Evolutionary conservation across 2,113 vertebrate genomes (phyloP).

Genomic region (Mellivora capensis): DNA sequence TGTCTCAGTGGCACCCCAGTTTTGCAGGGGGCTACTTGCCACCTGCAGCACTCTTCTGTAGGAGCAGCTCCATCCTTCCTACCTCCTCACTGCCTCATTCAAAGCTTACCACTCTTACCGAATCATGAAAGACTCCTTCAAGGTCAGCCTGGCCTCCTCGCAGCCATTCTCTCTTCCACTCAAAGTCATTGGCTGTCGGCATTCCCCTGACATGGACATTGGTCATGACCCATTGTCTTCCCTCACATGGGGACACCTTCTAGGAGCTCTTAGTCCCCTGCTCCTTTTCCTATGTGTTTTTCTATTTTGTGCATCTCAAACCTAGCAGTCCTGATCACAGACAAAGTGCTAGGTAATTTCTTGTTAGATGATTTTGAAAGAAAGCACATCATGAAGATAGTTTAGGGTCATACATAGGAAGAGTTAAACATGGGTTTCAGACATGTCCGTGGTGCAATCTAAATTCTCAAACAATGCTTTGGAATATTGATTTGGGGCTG

Average conservation of each 20-base stretch:
- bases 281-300: neutral
- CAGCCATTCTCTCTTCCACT: neutral
- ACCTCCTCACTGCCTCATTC: neutral
- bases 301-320: neutral
- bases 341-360: neutral
- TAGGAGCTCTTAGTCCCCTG: rapidly evolving
- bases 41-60: neutral
- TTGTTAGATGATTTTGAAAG: neutral
- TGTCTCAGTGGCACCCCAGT: neutral
- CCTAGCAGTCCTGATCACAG: neutral
- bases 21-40: neutral
- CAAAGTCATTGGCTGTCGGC: too few relatives aligned
- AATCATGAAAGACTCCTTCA: neutral
- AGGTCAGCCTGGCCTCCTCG: neutral
- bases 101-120: neutral
- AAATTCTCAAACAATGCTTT: neutral
- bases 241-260: neutral
- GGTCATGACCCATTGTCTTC: neutral
- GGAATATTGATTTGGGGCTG: neutral
- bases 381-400: neutral
- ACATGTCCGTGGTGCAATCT: neutral
- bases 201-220: rapidly evolving
- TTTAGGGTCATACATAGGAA: neutral
- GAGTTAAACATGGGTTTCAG: neutral
- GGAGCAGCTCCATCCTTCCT: neutral